Conservation (phyloP, 2,888 invertebrate species). For the Ormyrus thymus region DNA sequence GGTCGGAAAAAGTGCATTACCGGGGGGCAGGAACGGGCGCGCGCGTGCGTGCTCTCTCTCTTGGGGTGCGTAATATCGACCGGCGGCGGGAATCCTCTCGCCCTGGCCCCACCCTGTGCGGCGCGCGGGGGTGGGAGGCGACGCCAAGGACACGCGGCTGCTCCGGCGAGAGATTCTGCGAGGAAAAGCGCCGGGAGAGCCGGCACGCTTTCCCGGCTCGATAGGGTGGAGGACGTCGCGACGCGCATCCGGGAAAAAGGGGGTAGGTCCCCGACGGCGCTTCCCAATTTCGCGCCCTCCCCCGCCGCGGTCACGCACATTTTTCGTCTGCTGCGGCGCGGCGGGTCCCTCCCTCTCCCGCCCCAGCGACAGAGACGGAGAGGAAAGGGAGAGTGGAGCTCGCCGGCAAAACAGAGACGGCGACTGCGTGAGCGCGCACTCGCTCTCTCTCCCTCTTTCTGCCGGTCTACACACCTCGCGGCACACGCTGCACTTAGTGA, state of each 20-base stretch:
- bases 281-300: too few species aligned
- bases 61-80: conserved; percentile 70
- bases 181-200: neutral
- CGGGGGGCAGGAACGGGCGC: conserved; percentile 18
- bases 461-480: conserved; percentile 54
- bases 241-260: neutral
- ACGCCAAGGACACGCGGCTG: too few species aligned
- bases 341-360: neutral
- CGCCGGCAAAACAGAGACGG: conserved; percentile 23
- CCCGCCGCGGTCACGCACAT: neutral
- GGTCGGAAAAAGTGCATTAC: conserved; percentile 22
- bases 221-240: neutral
- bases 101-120: conserved; percentile 53
- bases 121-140: neutral
- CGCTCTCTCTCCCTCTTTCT: neutral
- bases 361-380: too few species aligned
- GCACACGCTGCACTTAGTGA: conserved; percentile 69
- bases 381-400: neutral
- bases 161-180: neutral
- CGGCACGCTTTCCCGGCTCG: too few species aligned
- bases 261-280: too few species aligned
- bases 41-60: conserved; percentile 31
- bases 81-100: conserved; percentile 65
- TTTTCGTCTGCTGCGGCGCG: neutral
- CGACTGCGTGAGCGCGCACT: neutral